phyloP scores from a whole-genome alignment of 2,797 vertebrate species.

The Scolopax bukidnonensis region DNA sequence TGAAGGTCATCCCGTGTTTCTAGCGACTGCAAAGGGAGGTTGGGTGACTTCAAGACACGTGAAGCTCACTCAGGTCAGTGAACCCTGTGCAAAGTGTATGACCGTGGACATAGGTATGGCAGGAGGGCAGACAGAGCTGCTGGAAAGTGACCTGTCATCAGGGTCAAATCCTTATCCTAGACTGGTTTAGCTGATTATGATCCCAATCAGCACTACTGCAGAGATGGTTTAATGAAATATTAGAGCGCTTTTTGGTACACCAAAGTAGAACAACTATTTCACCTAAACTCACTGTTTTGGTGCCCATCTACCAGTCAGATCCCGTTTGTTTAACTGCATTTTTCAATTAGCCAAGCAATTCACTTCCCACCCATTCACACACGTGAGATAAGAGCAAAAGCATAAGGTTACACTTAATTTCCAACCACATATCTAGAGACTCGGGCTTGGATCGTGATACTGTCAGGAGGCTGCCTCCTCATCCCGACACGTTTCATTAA shows the following conservation, averaged over 20 bases:
- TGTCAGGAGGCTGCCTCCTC: not conserved
- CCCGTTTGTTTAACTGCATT: not conserved
- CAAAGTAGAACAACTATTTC: not conserved
- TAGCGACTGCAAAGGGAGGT: not conserved
- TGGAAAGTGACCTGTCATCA: not conserved
- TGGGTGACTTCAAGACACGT: not conserved
- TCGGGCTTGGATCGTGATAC: not conserved
- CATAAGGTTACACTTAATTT: not conserved
- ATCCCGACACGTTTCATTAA: not conserved
- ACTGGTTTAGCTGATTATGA: not conserved
- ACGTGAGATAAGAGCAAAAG: not conserved
- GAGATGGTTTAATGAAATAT: not conserved
- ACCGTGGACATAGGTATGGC: accelerated
- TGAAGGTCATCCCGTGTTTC: not conserved
- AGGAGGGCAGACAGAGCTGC: not conserved
- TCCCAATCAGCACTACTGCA: not conserved
- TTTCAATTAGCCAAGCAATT: not conserved
- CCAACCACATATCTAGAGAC: not conserved
- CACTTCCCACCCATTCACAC: not conserved
- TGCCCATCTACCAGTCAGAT: not conserved
- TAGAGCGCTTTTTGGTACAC: accelerated
- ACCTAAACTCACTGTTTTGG: not conserved
- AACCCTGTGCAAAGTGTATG: accelerated
- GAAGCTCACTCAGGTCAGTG: not conserved
- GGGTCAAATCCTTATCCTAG: not conserved